Evolutionary conservation across 1,140 invertebrate species (phyloP).

Genomic region (Penaeus indicus): DNA sequence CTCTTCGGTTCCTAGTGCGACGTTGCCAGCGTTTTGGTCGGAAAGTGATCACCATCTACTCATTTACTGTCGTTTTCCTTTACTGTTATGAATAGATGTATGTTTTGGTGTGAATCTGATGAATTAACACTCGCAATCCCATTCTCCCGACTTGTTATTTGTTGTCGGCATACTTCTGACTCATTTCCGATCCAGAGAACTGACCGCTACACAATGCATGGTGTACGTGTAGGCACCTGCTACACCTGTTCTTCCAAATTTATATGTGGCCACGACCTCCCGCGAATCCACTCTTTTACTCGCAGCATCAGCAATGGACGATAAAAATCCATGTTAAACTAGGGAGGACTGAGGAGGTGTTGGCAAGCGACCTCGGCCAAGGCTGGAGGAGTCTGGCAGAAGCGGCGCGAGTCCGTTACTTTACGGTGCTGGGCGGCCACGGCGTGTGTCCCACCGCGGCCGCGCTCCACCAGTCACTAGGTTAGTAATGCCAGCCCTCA

Average conservation of each 20-base stretch:
- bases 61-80: too few species aligned
- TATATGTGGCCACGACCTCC: not conserved
- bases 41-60: too few species aligned
- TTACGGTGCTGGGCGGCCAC: slow-evolving; percentile 59
- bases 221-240: not conserved
- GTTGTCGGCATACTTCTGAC: too few species aligned
- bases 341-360: slow-evolving; percentile 17
- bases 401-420: slow-evolving; percentile 56
- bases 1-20: slow-evolving; percentile 16
- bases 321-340: not conserved
- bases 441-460: slow-evolving; percentile 24
- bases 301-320: not conserved
- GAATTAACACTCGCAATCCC: too few species aligned
- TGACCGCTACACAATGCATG: not conserved
- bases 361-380: slow-evolving; percentile 54
- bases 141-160: too few species aligned
- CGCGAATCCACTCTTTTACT: not conserved
- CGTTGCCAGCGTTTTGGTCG: slow-evolving; percentile 1
- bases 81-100: too few species aligned
- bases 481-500: slow-evolving; percentile 53
- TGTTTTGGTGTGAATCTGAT: too few species aligned
- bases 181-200: not conserved
- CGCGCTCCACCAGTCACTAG: slow-evolving; percentile 39
- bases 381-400: slow-evolving; percentile 53
- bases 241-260: slow-evolving; percentile 33